These are phyloP conservation scores for Corythoichthys intestinalis DNA, from an alignment of 2,113 vertebrate genomes.

Conservation along the genomic window DNA sequence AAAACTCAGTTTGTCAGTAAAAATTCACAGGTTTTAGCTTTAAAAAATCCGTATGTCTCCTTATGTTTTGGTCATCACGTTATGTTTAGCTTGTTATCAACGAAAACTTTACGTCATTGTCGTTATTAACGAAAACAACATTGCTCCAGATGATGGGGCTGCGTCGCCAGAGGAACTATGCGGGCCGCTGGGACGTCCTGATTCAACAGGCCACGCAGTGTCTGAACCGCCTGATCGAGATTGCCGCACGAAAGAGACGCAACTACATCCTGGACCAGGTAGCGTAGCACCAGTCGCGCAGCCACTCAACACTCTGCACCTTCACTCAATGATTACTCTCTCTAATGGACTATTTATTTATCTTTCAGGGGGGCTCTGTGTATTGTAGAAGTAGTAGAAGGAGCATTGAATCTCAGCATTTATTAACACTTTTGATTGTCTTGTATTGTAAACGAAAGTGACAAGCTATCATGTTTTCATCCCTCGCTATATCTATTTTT, in stretches of 20 bases:
- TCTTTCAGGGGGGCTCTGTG: constrained; percentile 72
- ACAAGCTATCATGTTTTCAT: constrained; percentile 64
- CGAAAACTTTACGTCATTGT: too few species aligned
- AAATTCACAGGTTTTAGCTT: too few species aligned
- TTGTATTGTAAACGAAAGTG: constrained; percentile 56
- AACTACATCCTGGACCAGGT: constrained; percentile 96
- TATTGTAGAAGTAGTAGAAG: constrained; percentile 70
- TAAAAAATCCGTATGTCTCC: too few species aligned
- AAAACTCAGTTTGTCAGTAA: too few species aligned
- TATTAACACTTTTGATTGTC: constrained; percentile 65
- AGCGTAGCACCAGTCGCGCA: constrained; percentile 33
- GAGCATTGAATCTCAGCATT: constrained; percentile 58
- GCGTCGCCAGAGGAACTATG: constrained; percentile 84
- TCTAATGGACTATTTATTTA: constrained; percentile 76
- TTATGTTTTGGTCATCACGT: too few species aligned
- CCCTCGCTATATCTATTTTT: constrained; percentile 43
- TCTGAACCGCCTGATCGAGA: constrained; percentile 89
- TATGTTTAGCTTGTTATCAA: too few species aligned
- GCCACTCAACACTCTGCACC: constrained; percentile 47
- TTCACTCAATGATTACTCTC: constrained; percentile 64
- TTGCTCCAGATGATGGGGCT: constrained; percentile 83
- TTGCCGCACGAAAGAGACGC: constrained; percentile 85
- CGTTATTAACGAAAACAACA: too few species aligned
- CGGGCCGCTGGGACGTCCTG: constrained; percentile 86
- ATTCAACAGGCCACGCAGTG: constrained; percentile 92